phyloP scores from a whole-genome alignment of 1,140 invertebrate species.

The Oryctes rhinoceros region DNA sequence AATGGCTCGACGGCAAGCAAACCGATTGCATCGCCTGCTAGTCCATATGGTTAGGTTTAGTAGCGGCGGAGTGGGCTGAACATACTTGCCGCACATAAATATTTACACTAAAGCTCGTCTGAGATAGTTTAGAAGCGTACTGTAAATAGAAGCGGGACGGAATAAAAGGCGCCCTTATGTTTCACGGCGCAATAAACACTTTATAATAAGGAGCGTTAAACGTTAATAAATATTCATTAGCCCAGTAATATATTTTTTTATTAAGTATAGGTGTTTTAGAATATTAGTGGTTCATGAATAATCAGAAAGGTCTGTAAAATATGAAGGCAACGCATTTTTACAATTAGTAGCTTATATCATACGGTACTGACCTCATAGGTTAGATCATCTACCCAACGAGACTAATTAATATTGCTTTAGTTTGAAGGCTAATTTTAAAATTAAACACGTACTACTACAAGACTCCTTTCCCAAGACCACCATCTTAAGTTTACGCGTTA shows the following conservation, averaged over 20 bases:
- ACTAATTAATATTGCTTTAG: too few species aligned
- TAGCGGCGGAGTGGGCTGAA: neutral
- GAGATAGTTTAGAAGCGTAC: neutral
- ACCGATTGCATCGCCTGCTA: neutral
- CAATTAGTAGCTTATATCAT: too few species aligned
- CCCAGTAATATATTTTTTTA: constrained; percentile 1
- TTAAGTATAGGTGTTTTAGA: too few species aligned
- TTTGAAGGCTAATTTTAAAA: too few species aligned
- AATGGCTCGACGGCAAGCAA: neutral
- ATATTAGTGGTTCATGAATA: too few species aligned
- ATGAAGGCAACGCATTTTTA: too few species aligned
- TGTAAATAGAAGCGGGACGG: neutral
- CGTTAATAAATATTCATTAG: constrained; percentile 16
- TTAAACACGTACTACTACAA: too few species aligned
- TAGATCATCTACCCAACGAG: too few species aligned
- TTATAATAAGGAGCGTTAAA: neutral
- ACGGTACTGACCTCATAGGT: too few species aligned
- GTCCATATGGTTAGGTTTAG: neutral
- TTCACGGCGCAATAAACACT: neutral
- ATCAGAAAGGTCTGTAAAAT: neutral
- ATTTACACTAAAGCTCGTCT: neutral
- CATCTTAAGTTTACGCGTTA: too few species aligned
- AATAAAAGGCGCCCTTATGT: neutral
- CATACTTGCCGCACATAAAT: neutral
- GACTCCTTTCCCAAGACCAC: too few species aligned